These are phyloP conservation scores for Dermolepida albohirtum DNA, from an alignment of 2,888 invertebrate genomes.

Conservation along the genomic window DNA sequence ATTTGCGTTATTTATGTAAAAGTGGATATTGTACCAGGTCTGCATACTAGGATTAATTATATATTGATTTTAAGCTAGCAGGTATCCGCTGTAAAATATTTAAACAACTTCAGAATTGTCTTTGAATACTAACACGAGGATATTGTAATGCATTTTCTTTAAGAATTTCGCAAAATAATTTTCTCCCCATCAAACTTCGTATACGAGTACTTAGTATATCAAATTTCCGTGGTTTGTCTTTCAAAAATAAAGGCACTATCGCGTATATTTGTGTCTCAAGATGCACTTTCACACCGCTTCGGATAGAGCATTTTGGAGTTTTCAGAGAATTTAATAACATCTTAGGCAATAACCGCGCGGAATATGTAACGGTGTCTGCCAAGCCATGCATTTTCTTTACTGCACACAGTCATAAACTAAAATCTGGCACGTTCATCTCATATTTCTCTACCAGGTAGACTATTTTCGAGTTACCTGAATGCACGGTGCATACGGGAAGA, in stretches of 20 bases:
- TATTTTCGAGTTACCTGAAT: conserved; percentile 49
- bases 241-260: conserved; percentile 22
- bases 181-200: too few species aligned
- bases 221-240: neutral
- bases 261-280: conserved; percentile 7
- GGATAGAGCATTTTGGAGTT: conserved; percentile 9
- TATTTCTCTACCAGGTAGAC: conserved; percentile 47
- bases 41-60: too few species aligned
- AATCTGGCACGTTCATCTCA: conserved; percentile 52
- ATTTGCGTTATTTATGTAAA: too few species aligned
- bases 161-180: too few species aligned
- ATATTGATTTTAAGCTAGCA: too few species aligned
- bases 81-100: too few species aligned
- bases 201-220: too few species aligned
- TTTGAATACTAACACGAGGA: too few species aligned
- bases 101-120: too few species aligned
- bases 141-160: too few species aligned
- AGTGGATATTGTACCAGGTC: too few species aligned
- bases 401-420: conserved; percentile 46
- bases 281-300: conserved; percentile 3
- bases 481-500: conserved; percentile 49
- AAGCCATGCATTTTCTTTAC: conserved; percentile 25
- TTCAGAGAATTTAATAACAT: conserved; percentile 34
- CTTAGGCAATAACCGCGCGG: conserved; percentile 25
- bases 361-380: conserved; percentile 23